A percentile compares a stretch with the other conserved stretches of the same genome.
These are phyloP conservation scores for Beroe ovata DNA, from an alignment of 37 sponge, comb jelly and placozoan species.

Conservation along the genomic window DNA sequence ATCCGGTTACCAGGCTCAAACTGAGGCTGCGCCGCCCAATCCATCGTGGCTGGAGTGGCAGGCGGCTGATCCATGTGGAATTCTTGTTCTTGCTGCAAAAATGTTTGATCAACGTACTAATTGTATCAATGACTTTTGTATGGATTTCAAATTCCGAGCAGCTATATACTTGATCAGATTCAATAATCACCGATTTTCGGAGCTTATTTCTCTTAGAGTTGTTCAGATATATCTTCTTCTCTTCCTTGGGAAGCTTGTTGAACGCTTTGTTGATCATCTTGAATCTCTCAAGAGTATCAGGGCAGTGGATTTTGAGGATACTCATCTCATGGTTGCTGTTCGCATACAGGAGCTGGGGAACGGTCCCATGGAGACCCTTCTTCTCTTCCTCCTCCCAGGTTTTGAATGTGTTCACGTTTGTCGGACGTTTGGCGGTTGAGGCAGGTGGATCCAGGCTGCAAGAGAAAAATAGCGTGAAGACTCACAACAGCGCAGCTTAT, in stretches of 20 bases:
- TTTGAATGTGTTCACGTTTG: constrained; percentile 11
- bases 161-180: too few species aligned
- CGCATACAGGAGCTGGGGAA: constrained; percentile 59
- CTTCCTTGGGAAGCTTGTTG: not conserved
- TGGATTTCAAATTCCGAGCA: too few species aligned
- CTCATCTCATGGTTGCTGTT: constrained; percentile 22
- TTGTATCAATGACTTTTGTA: too few species aligned
- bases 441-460: constrained; percentile 32
- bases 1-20: constrained; percentile 1
- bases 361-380: constrained; percentile 6
- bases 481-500: too few species aligned
- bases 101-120: too few species aligned
- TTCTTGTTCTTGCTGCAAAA: not conserved
- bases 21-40: not conserved
- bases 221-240: constrained; percentile 20
- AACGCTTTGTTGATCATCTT: constrained; percentile 44
- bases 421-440: not conserved
- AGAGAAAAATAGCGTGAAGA: too few species aligned
- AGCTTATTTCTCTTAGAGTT: constrained; percentile 33
- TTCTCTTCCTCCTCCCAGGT: constrained; percentile 66
- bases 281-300: constrained; percentile 25
- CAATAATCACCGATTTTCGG: constrained; percentile 26
- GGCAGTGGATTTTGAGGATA: constrained; percentile 33
- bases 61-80: constrained; percentile 24
- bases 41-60: not conserved